A percentile compares a stretch with the other conserved stretches of the same genome.
phyloP scores from a whole-genome alignment of 2,888 invertebrate genomes.

The Ashinkailepas kermadecensis region DNA sequence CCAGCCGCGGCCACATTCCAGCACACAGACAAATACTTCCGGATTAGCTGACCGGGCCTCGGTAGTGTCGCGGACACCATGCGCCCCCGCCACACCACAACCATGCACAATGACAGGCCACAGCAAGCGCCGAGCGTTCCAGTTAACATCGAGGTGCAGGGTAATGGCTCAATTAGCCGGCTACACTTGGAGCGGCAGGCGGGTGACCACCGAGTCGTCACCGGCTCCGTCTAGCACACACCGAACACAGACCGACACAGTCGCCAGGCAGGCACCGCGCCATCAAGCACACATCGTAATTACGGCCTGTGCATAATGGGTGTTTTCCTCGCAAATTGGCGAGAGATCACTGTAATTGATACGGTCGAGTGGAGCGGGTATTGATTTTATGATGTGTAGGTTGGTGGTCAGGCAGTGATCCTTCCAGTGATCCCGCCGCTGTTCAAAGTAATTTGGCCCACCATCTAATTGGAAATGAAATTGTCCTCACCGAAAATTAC shows the following conservation, averaged over 20 bases:
- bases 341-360: neutral
- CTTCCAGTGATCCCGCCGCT: too few species aligned
- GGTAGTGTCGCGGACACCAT: neutral
- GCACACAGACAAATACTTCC: neutral
- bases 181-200: neutral
- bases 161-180: neutral
- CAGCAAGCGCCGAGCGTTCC: neutral
- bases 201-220: neutral
- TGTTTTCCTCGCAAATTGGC: conserved; percentile 15
- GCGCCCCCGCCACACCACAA: neutral
- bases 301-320: neutral
- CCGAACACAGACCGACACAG: neutral
- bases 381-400: conserved; percentile 2
- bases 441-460: neutral
- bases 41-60: neutral
- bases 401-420: neutral
- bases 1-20: neutral
- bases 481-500: neutral
- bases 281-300: neutral
- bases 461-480: conserved; percentile 15
- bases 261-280: neutral
- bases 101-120: neutral
- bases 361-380: neutral
- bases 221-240: neutral
- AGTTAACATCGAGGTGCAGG: neutral